Evolutionary conservation across 2,888 invertebrate genomes (phyloP).

Genomic region (Leptarthrus brevirostris): DNA sequence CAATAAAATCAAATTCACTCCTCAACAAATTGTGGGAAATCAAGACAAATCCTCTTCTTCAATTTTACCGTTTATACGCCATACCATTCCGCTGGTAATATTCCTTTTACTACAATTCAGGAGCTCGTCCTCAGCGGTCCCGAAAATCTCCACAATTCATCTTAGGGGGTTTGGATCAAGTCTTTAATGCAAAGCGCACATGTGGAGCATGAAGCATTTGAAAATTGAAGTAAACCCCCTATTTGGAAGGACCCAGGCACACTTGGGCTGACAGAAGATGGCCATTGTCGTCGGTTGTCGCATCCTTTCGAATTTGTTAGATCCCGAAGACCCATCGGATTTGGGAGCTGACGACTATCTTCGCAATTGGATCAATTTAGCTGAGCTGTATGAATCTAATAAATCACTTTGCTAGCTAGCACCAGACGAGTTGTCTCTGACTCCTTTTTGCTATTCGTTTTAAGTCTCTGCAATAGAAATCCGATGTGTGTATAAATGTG

Average conservation of each 20-base stretch:
- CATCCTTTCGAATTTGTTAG: constrained; percentile 15
- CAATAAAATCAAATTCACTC: constrained; percentile 47
- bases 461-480: not conserved
- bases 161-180: constrained; percentile 18
- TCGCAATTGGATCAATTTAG: constrained; percentile 54
- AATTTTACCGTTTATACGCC: constrained; percentile 8
- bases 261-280: constrained; percentile 14
- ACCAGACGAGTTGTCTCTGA: constrained; percentile 37
- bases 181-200: constrained; percentile 8
- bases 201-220: not conserved
- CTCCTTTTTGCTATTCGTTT: not conserved
- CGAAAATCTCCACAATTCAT: constrained; percentile 29
- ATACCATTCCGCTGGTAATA: constrained; percentile 3
- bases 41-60: constrained; percentile 42
- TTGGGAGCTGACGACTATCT: constrained; percentile 29
- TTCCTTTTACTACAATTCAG: constrained; percentile 18
- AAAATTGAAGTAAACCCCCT: too few species aligned
- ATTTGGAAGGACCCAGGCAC: not conserved
- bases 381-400: constrained; percentile 54
- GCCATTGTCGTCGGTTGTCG: constrained; percentile 13
- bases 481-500: constrained; percentile 11
- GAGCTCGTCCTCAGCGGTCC: constrained; percentile 14
- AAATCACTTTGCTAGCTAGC: constrained; percentile 51
- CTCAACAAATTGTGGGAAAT: constrained; percentile 44
- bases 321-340: not conserved